Evolutionary conservation across 2,113 vertebrate species (phyloP), one percentile per base, ranked within the genome.

Genomic region (Psittacus erithacus): DNA sequence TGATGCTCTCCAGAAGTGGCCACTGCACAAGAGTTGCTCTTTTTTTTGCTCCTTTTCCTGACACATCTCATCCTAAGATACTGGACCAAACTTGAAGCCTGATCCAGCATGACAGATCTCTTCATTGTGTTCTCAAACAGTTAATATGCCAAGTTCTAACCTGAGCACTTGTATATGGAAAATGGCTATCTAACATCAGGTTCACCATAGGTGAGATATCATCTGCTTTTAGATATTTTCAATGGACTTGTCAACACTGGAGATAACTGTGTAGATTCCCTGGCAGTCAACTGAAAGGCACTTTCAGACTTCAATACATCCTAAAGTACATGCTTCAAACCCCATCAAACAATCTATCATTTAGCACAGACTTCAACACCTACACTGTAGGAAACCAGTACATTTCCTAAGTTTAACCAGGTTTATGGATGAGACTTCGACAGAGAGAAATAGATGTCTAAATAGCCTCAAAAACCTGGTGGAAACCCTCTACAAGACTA

Each of bases 101-200:
- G 49, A 28, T 27, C 55, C n/a, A 23, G 14, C 11, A 2, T 1
- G 33, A 39, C 27, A 64, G 10, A 52, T 10, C 83, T 78, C 33
- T 14, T 41, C 46, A 13, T 35, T 16, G 2, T 28, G 39, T 22
- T 86, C 65, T 74, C 46, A 27, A 59, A 9, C 38, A 50, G n/a
- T 6, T 18, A 41, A 9, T 1, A 43, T 41, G 57, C 62, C 73
- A n/a, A 25, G 44, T 27, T 65, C 90, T 52, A 55, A 47, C 38
- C 18, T 7, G 9, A 81, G 73, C 24, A 28, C 25, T 31, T 68
- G 2, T 6, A 29, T 11, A 27, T 3, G 4, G 43, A 60, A 62
- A 20, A n/a, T 1, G 8, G 9, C 50, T 59, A 10, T 43, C 60
- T 33, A 31, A 29, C 46, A 35, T 0, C 5, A 2, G 24, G 4